Evolutionary conservation across 2,888 invertebrate species (phyloP).

Genomic region (Cosmorhoe ocellata): DNA sequence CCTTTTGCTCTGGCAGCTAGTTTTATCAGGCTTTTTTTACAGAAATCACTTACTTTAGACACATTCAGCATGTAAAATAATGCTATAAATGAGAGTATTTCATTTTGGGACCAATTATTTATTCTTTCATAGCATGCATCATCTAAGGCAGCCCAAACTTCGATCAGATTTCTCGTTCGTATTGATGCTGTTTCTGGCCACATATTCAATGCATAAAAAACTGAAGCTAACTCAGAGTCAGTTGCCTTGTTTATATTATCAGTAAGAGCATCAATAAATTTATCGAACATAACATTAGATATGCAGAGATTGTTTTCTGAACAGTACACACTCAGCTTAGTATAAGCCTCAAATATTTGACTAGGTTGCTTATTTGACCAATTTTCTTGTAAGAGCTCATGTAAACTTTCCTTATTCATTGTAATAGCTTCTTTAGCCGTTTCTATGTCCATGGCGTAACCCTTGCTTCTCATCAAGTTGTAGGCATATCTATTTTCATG

Average conservation of each 20-base stretch:
- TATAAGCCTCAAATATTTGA: conserved; percentile 57
- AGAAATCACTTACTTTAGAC: conserved; percentile 80
- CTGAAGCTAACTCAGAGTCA: conserved; percentile 79
- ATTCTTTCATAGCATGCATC: conserved; percentile 80
- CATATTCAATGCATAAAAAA: conserved; percentile 76
- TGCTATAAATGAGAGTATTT: conserved; percentile 83
- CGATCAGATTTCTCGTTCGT: conserved; percentile 82
- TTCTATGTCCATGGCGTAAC: conserved; percentile 52
- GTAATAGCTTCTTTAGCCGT: conserved; percentile 17
- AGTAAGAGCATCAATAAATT: conserved; percentile 67
- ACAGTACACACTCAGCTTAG: conserved; percentile 58
- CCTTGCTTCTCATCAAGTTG: conserved; percentile 60
- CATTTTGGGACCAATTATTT: conserved; percentile 75
- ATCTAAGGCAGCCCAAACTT: conserved; percentile 87
- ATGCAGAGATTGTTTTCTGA: conserved; percentile 57
- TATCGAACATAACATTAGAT: conserved; percentile 63
- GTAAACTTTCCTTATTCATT: conserved; percentile 47
- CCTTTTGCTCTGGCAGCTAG: conserved; percentile 81
- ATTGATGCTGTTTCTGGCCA: conserved; percentile 79
- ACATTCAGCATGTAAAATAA: conserved; percentile 85
- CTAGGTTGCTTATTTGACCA: conserved; percentile 50
- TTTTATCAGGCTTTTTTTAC: conserved; percentile 77
- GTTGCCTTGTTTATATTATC: conserved; percentile 79
- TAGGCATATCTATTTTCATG: conserved; percentile 72
- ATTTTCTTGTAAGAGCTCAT: conserved; percentile 47